phyloP scores from a whole-genome alignment of 1,140 invertebrate genomes.

The Papilio dardanus region DNA sequence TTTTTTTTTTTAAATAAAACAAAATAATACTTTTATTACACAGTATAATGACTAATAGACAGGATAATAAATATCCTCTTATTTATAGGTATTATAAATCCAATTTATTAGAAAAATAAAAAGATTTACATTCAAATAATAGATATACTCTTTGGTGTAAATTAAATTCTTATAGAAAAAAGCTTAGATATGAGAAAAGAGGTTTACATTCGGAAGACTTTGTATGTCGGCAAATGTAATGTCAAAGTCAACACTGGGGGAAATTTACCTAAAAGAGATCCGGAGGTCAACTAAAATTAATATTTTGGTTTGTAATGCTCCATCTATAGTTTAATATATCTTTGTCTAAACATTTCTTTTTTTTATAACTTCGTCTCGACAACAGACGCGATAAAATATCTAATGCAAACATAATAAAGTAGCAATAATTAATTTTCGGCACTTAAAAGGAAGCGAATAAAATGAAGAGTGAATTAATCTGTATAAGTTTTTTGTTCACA shows the following conservation, averaged over 20 bases:
- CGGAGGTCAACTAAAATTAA: no score
- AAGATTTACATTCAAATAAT: not conserved
- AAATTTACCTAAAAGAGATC: no score
- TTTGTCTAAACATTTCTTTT: not conserved
- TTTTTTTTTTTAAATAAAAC: not conserved
- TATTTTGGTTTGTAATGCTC: no score
- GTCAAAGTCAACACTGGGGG: no score
- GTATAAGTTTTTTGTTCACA: not conserved
- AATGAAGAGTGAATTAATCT: conserved; percentile 1
- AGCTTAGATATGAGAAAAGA: no score
- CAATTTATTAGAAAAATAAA: not conserved
- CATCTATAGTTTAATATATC: no score
- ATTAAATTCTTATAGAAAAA: no score
- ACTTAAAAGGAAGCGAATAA: conserved; percentile 24
- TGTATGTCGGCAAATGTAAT: no score
- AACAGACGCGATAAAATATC: not conserved
- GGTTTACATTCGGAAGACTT: no score
- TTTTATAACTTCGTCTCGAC: not conserved
- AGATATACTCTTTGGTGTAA: not conserved
- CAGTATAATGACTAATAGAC: not conserved
- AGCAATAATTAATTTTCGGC: conserved; percentile 21
- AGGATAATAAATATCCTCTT: not conserved
- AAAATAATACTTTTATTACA: not conserved
- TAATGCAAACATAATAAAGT: conserved; percentile 9
- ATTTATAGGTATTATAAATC: not conserved